Percentiles rank a stretch among this genome's conserved stretches.
Evolutionary conservation across 1,140 invertebrate genomes (phyloP).

Genomic region (Caenorhabditis briggsae): DNA sequence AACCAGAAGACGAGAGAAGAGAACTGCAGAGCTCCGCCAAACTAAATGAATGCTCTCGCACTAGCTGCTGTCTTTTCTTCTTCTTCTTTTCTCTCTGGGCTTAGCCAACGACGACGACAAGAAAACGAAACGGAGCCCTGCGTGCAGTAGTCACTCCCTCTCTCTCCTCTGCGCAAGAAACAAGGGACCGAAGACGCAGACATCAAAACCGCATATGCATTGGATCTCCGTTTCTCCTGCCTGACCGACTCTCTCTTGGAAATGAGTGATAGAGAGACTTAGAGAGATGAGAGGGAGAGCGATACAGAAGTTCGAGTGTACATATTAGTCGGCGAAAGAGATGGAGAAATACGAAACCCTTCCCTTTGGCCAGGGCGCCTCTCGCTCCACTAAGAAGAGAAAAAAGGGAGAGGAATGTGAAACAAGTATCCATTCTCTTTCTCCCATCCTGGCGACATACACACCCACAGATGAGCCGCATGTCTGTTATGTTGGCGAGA

Average conservation of each 20-base stretch:
- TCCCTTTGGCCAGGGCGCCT: constrained; percentile 3
- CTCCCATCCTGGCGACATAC: constrained; percentile 43
- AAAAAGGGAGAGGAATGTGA: constrained; percentile 18
- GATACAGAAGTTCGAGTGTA: constrained; percentile 26
- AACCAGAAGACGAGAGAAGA: constrained; percentile 8
- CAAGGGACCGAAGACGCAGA: constrained; percentile 13
- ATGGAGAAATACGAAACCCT: constrained; percentile 52
- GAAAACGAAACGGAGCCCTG: constrained; percentile 4
- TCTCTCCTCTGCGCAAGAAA: constrained; percentile 6
- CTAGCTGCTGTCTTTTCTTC: background rate
- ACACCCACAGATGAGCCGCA: constrained; percentile 47
- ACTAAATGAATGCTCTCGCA: constrained; percentile 53
- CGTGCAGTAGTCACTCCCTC: constrained; percentile 26
- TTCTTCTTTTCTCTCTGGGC: constrained; percentile 2
- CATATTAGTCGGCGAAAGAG: constrained; percentile 21
- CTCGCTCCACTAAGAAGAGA: constrained; percentile 7
- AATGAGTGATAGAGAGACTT: background rate
- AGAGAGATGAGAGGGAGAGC: background rate
- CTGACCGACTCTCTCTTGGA: constrained; percentile 23
- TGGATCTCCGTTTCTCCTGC: constrained; percentile 32
- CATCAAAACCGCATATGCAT: constrained; percentile 52
- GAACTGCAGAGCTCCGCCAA: constrained; percentile 22
- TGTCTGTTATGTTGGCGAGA: constrained; percentile 28
- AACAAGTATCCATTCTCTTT: constrained; percentile 45
- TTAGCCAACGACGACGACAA: constrained; percentile 19